Conservation (phyloP, 2,797 vertebrate genomes). For the Ctenopoma multispine region DNA sequence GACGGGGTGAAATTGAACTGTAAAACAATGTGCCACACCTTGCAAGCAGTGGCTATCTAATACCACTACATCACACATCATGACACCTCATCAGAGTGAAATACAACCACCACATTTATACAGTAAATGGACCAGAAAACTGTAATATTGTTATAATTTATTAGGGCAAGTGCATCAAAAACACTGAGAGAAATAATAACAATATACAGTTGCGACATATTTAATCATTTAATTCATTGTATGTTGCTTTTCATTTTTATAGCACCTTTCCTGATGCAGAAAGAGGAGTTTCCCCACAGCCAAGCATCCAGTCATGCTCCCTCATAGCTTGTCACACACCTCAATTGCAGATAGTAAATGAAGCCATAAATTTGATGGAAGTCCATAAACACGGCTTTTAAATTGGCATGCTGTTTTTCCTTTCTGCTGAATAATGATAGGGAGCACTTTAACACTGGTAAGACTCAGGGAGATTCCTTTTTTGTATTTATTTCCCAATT, state of each 20-base stretch:
- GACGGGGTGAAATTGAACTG: slow-evolving; percentile 76
- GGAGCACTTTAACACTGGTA: slow-evolving; percentile 52
- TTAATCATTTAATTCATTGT: slow-evolving; percentile 40
- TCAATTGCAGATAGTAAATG: slow-evolving; percentile 76
- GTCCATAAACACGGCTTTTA: slow-evolving; percentile 74
- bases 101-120: slow-evolving; percentile 47
- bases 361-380: slow-evolving; percentile 75
- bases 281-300: slow-evolving; percentile 33
- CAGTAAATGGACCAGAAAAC: slow-evolving; percentile 54
- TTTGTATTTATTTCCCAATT: slow-evolving; percentile 65
- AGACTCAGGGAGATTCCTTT: slow-evolving; percentile 51
- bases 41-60: slow-evolving; percentile 59
- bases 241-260: slow-evolving; percentile 43
- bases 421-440: slow-evolving; percentile 67
- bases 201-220: slow-evolving; percentile 13
- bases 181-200: background rate
- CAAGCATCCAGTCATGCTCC: slow-evolving; percentile 51
- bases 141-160: slow-evolving; percentile 30
- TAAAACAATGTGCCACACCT: slow-evolving; percentile 72
- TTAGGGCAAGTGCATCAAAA: slow-evolving; percentile 6
- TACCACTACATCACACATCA: slow-evolving; percentile 69
- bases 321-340: slow-evolving; percentile 66
- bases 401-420: slow-evolving; percentile 68
- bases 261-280: slow-evolving; percentile 29
- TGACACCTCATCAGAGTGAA: slow-evolving; percentile 70